Evolutionary conservation across 2,888 invertebrate species (phyloP).

Genomic region (Pycnomerus fuliginosus): DNA sequence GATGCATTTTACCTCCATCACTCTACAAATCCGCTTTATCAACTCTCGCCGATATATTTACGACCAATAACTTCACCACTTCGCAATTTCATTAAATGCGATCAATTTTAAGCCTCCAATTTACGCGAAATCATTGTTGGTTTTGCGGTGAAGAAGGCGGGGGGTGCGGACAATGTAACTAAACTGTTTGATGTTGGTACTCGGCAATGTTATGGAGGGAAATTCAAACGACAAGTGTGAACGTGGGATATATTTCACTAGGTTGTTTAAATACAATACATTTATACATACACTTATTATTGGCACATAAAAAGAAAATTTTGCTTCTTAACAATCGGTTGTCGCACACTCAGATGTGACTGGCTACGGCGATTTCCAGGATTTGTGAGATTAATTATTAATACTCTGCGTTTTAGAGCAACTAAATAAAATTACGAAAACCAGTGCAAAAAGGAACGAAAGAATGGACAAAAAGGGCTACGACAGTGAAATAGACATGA

Average conservation of each 20-base stretch:
- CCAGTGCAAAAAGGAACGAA: no score
- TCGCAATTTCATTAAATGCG: no score
- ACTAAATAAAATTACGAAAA: slow-evolving; percentile 47
- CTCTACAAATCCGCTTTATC: no score
- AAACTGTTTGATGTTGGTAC: neutral
- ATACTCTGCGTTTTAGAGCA: slow-evolving; percentile 41
- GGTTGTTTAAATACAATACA: slow-evolving; percentile 16
- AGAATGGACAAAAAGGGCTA: no score
- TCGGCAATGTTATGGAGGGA: neutral
- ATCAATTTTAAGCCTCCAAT: no score
- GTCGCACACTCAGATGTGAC: slow-evolving; percentile 6
- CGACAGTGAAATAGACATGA: no score
- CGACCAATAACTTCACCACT: no score
- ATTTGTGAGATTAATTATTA: slow-evolving; percentile 39
- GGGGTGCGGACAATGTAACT: no score
- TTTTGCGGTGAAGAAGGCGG: no score
- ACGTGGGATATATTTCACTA: slow-evolving; percentile 23
- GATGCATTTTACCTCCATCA: no score
- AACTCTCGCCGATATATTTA: no score
- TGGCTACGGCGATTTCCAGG: slow-evolving; percentile 37
- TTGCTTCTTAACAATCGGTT: neutral
- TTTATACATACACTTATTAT: slow-evolving; percentile 29
- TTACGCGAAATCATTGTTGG: no score
- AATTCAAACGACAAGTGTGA: slow-evolving; percentile 5
- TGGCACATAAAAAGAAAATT: slow-evolving; percentile 22